Conservation (phyloP, 2,888 invertebrate genomes). For the Pterostichus niger region DNA sequence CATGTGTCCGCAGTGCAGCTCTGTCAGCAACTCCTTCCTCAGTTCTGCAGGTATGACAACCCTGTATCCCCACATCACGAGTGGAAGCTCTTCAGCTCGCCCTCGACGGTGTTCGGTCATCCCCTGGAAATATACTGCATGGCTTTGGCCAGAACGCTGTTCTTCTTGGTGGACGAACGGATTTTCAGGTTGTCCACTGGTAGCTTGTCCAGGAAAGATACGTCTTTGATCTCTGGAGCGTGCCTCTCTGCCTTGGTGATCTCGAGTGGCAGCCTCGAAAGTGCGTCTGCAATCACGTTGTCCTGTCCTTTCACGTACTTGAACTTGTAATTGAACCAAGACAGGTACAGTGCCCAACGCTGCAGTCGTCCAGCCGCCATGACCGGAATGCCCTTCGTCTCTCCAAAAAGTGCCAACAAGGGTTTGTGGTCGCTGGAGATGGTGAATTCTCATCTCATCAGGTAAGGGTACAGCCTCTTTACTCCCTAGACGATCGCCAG, state of each 20-base stretch:
- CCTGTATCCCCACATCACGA: constrained; percentile 67
- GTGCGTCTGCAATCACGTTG: constrained; percentile 66
- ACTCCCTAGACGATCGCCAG: constrained; percentile 72
- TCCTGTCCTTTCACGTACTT: constrained; percentile 65
- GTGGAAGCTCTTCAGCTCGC: not conserved
- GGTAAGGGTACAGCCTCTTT: constrained; percentile 72
- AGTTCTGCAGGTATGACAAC: constrained; percentile 20
- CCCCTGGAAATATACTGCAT: not conserved
- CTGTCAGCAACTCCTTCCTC: constrained; percentile 53
- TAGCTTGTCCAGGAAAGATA: not conserved
- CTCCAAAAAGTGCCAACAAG: constrained; percentile 71
- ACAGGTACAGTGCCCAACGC: constrained; percentile 70
- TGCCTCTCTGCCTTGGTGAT: not conserved
- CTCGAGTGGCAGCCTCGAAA: constrained; percentile 66
- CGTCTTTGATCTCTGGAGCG: not conserved
- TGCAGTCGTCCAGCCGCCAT: constrained; percentile 73
- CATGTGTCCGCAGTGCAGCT: constrained; percentile 65
- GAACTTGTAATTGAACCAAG: constrained; percentile 67
- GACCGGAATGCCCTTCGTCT: constrained; percentile 71
- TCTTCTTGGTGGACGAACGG: not conserved
- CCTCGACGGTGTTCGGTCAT: not conserved
- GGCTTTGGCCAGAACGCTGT: not conserved
- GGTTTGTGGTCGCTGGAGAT: constrained; percentile 72
- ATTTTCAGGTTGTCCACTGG: not conserved
- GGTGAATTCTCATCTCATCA: constrained; percentile 71